Evolutionary conservation across 2,113 vertebrate species (phyloP).

Genomic region (Nothobranchius kuhntae): DNA sequence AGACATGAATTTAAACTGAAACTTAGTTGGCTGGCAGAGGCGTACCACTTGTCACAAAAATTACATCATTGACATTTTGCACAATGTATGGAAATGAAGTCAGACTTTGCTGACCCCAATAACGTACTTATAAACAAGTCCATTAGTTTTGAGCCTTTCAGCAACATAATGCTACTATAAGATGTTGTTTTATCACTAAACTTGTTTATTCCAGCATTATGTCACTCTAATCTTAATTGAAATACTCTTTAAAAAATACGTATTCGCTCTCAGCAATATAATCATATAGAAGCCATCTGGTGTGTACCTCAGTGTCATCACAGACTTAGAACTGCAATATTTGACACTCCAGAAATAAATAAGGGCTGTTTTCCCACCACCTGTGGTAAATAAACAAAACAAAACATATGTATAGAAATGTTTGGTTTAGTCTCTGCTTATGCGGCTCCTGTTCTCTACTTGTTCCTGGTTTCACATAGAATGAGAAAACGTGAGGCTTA

Average conservation of each 20-base stretch:
- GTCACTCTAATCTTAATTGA: background rate
- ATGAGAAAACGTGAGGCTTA: no score
- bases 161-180: background rate
- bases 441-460: background rate
- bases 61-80: background rate
- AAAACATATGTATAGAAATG: background rate
- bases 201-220: no score
- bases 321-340: background rate
- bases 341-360: background rate
- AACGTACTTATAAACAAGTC: background rate
- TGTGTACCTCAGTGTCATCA: background rate
- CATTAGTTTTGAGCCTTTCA: background rate
- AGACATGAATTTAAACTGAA: background rate
- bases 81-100: background rate
- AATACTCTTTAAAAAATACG: background rate
- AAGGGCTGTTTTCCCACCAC: background rate
- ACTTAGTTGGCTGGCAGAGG: background rate
- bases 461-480: no score
- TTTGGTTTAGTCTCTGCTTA: background rate
- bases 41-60: background rate
- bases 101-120: background rate
- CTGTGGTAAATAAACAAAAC: background rate
- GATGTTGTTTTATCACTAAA: background rate
- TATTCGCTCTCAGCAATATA: background rate
- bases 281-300: background rate